Percentiles rank a stretch among this genome's conserved stretches.
Evolutionary conservation across 2,797 vertebrate species (phyloP).

Genomic region (Lacerta agilis): DNA sequence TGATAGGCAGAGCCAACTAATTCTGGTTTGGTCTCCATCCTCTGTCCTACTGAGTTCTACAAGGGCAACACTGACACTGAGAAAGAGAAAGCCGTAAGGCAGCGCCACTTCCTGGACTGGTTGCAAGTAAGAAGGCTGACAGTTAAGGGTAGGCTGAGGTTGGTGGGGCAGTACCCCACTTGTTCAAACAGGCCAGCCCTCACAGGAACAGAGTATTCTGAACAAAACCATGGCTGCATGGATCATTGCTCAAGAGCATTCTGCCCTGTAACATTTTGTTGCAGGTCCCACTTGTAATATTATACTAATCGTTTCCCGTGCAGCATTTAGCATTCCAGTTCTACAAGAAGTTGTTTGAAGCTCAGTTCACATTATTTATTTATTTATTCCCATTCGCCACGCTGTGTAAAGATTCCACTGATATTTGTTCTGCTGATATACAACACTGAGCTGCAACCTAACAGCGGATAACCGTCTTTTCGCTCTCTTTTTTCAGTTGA

Average conservation of each 20-base stretch:
- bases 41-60: too few relatives aligned
- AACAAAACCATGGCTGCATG: background rate
- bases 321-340: constrained; percentile 5
- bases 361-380: background rate
- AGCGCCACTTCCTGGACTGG: too few relatives aligned
- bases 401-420: constrained; percentile 19
- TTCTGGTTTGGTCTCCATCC: too few relatives aligned
- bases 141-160: too few relatives aligned
- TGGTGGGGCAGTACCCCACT: too few relatives aligned
- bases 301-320: background rate
- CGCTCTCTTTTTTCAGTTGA: background rate
- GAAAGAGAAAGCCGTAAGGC: too few relatives aligned
- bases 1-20: too few relatives aligned
- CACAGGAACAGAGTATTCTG: background rate
- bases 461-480: background rate
- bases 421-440: background rate
- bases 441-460: background rate
- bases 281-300: too few relatives aligned
- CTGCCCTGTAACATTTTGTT: background rate
- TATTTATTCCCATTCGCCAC: constrained; percentile 7
- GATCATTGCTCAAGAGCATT: background rate
- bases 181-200: too few relatives aligned
- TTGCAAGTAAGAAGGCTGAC: too few relatives aligned
- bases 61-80: too few relatives aligned
- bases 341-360: constrained; percentile 6